Evolutionary conservation across 2,888 invertebrate genomes (phyloP).

Genomic region (Trichacis sp.): DNA sequence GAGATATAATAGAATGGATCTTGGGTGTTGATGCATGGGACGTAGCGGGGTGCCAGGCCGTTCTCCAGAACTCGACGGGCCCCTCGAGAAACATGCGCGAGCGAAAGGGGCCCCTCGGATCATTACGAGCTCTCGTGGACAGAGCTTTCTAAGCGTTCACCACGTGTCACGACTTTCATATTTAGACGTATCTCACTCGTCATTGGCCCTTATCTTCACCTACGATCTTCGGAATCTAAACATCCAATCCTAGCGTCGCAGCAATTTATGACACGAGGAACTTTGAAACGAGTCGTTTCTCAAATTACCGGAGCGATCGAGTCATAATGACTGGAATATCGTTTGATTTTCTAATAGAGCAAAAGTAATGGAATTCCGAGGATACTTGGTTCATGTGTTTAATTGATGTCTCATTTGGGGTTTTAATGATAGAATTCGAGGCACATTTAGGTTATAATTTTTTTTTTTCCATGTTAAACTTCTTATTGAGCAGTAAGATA

Average conservation of each 20-base stretch:
- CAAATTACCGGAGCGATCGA: no score
- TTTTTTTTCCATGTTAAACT: no score
- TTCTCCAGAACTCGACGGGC: conserved; percentile 50
- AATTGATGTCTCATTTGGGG: no score
- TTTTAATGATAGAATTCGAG: no score
- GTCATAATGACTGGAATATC: no score
- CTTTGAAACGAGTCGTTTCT: no score
- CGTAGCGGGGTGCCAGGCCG: conserved; percentile 63
- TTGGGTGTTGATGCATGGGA: conserved; percentile 68
- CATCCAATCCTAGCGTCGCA: neutral
- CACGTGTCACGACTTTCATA: conserved; percentile 66
- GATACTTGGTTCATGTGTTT: no score
- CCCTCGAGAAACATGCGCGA: conserved; percentile 26
- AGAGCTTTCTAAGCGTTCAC: conserved; percentile 65
- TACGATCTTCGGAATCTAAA: conserved; percentile 14
- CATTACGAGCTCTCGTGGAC: conserved; percentile 58
- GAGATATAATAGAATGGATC: conserved; percentile 66
- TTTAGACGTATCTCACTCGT: conserved; percentile 64
- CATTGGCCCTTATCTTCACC: conserved; percentile 8
- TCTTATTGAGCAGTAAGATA: no score
- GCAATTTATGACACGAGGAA: no score
- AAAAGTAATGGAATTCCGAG: no score
- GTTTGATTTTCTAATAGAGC: no score
- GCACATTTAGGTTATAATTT: no score
- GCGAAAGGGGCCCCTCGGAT: conserved; percentile 17